Conservation (phyloP, 1,140 invertebrate genomes). For the Gonatopus flavifemur region DNA sequence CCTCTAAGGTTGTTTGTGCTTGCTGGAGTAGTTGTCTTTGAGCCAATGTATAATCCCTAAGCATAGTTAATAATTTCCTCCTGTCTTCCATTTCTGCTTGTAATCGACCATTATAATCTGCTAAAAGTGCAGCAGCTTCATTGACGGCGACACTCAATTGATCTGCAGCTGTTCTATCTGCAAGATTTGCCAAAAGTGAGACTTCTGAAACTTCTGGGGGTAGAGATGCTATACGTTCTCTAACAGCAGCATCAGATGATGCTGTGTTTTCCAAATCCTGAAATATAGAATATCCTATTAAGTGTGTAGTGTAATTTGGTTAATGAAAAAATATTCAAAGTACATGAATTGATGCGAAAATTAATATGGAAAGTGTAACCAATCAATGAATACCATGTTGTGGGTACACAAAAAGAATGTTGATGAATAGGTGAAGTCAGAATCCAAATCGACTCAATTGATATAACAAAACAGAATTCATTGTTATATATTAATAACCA, state of each 20-base stretch:
- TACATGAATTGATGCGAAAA: too few relatives aligned
- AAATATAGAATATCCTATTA: conserved; percentile 58
- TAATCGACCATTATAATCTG: conserved; percentile 86
- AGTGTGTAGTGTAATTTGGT: not conserved
- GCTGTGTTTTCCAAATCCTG: conserved; percentile 90
- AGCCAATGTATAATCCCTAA: conserved; percentile 81
- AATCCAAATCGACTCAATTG: too few relatives aligned
- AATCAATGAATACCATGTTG: too few relatives aligned
- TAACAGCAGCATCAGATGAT: conserved; percentile 87
- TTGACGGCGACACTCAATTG: conserved; percentile 77
- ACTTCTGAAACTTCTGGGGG: conserved; percentile 94
- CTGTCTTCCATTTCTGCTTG: conserved; percentile 86
- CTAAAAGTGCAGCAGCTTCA: conserved; percentile 80
- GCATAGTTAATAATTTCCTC: conserved; percentile 79
- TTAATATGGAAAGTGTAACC: too few relatives aligned
- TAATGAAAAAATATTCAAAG: not conserved
- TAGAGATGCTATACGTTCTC: conserved; percentile 90
- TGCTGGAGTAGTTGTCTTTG: conserved; percentile 83
- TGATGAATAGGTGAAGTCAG: too few relatives aligned
- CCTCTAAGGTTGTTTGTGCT: conserved; percentile 83
- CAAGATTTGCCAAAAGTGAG: conserved; percentile 76
- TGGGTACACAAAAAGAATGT: too few relatives aligned
- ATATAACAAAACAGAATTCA: too few relatives aligned
- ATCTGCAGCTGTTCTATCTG: conserved; percentile 74
- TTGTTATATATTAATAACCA: too few relatives aligned